phyloP scores from a whole-genome alignment of 2,888 invertebrate genomes.

The Pemphredon lugubris region DNA sequence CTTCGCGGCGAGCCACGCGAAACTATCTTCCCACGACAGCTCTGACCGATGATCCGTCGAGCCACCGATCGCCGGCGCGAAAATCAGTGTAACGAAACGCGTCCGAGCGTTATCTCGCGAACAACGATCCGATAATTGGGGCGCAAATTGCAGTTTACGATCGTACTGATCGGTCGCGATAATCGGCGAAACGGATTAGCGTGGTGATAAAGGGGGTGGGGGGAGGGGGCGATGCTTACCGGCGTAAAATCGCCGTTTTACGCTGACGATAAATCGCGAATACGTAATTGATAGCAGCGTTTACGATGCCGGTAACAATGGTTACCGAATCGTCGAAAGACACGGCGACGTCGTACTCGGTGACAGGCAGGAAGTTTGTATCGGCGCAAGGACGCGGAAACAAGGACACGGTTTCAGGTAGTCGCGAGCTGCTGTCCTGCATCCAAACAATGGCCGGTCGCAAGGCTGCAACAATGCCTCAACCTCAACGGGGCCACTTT shows the following conservation, averaged over 20 bases:
- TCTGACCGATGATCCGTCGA: constrained; percentile 16
- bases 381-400: constrained; percentile 60
- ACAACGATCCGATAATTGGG: constrained; percentile 48
- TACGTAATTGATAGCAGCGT: constrained; percentile 61
- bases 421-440: constrained; percentile 33
- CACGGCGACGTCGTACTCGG: neutral
- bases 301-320: constrained; percentile 39
- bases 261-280: constrained; percentile 54
- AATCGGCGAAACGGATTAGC: constrained; percentile 42
- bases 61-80: constrained; percentile 20
- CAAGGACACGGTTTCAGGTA: constrained; percentile 54
- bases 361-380: constrained; percentile 40
- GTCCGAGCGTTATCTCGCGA: neutral
- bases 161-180: constrained; percentile 44
- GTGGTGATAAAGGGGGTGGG: too few relatives aligned
- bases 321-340: constrained; percentile 25
- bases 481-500: constrained; percentile 51
- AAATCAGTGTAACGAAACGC: constrained; percentile 21
- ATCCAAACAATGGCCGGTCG: constrained; percentile 49
- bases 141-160: constrained; percentile 56
- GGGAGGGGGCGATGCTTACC: constrained; percentile 1
- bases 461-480: constrained; percentile 57
- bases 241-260: constrained; percentile 40
- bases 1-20: constrained; percentile 9
- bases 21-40: constrained; percentile 15